phyloP scores from a whole-genome alignment of 2,888 invertebrate species.

The Ephialtes manifestator region DNA sequence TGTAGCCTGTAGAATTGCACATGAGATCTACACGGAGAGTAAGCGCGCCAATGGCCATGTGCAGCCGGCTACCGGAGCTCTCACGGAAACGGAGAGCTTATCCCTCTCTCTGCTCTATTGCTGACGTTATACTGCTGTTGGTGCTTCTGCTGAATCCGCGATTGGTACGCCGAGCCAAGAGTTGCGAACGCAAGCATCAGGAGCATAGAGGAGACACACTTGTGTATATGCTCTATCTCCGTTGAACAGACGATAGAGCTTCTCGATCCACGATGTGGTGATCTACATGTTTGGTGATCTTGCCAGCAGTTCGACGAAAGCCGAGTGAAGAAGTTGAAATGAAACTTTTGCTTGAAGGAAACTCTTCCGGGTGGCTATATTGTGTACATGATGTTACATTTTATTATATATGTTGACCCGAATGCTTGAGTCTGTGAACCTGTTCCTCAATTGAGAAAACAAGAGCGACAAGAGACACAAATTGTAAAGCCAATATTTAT shows the following conservation, averaged over 20 bases:
- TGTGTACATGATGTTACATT: neutral
- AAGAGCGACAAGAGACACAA: too few species aligned
- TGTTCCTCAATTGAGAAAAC: neutral
- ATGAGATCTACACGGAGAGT: constrained; percentile 29
- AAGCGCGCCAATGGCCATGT: constrained; percentile 38
- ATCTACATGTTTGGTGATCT: constrained; percentile 38
- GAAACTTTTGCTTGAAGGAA: constrained; percentile 2
- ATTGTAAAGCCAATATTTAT: too few species aligned
- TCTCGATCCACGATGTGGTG: constrained; percentile 26
- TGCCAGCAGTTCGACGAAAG: constrained; percentile 16
- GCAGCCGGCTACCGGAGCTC: constrained; percentile 63
- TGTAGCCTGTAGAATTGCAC: constrained; percentile 4
- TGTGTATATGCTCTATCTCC: constrained; percentile 1
- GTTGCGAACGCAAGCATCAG: constrained; percentile 60
- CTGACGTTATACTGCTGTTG: constrained; percentile 24
- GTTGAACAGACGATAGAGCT: constrained; percentile 19
- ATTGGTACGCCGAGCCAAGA: constrained; percentile 54
- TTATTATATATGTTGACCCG: neutral
- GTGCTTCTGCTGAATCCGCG: constrained; percentile 65
- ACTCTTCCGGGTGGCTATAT: neutral
- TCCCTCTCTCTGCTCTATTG: constrained; percentile 46
- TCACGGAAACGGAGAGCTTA: constrained; percentile 56
- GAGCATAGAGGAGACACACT: constrained; percentile 27
- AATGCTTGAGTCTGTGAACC: neutral
- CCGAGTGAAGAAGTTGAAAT: constrained; percentile 22